Conservation (phyloP, 1,140 invertebrate genomes). For the Drosophila sechellia region DNA sequence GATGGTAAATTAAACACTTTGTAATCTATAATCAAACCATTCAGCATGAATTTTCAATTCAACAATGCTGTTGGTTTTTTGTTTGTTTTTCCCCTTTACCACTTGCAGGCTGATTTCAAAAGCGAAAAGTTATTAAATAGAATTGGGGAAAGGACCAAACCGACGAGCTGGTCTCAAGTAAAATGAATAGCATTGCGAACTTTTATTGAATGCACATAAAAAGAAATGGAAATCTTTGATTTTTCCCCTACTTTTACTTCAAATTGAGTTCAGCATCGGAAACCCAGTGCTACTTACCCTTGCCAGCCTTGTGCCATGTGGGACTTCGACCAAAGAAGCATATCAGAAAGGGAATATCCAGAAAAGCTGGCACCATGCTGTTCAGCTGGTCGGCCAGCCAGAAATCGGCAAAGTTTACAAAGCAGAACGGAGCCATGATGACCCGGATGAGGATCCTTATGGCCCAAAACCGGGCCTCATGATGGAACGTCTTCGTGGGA, state of each 20-base stretch:
- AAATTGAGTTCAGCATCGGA: too few relatives aligned
- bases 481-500: constrained; percentile 91
- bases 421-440: constrained; percentile 96
- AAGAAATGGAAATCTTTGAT: too few relatives aligned
- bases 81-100: neutral
- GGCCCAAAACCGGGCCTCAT: constrained; percentile 90
- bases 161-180: too few relatives aligned
- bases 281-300: constrained; percentile 84
- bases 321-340: constrained; percentile 92
- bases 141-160: neutral
- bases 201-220: neutral
- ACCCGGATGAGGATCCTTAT: constrained; percentile 88
- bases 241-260: too few relatives aligned
- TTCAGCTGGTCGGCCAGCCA: constrained; percentile 99
- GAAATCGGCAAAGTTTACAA: constrained; percentile 99
- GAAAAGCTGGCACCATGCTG: constrained; percentile 94
- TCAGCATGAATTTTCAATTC: neutral
- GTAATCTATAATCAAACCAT: neutral
- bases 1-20: constrained; percentile 4
- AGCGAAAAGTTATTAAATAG: neutral
- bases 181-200: neutral
- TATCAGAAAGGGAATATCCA: constrained; percentile 97
- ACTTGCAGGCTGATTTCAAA: neutral
- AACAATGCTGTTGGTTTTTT: neutral
- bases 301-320: constrained; percentile 88